These are phyloP conservation scores for Albula goreensis DNA, from an alignment of 2,113 vertebrate genomes.

Conservation along the genomic window DNA sequence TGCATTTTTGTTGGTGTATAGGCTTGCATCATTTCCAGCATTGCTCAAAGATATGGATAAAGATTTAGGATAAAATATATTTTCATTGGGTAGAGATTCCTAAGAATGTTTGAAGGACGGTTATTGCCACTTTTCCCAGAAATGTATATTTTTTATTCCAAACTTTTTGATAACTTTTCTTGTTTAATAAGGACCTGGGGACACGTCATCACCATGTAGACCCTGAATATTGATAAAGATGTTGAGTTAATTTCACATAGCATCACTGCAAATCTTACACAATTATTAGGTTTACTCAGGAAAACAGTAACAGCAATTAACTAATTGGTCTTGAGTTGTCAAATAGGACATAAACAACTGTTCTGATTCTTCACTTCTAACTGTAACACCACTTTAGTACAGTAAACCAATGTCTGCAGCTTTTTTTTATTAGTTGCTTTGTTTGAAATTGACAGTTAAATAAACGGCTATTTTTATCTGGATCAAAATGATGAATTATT, in stretches of 20 bases:
- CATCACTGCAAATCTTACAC: too few relatives aligned
- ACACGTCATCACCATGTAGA: too few relatives aligned
- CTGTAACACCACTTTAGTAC: neutral
- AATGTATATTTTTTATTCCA: neutral
- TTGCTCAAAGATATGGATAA: too few relatives aligned
- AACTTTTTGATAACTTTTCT: neutral
- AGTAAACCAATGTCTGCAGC: neutral
- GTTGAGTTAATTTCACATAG: too few relatives aligned
- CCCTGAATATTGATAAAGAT: too few relatives aligned
- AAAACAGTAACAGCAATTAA: neutral
- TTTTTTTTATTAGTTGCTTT: neutral
- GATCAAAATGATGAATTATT: conserved; percentile 2
- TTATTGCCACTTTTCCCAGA: neutral
- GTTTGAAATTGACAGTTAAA: neutral
- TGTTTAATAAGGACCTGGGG: neutral
- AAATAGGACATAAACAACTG: neutral
- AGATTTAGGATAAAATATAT: neutral
- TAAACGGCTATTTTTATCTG: neutral
- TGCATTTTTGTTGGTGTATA: neutral
- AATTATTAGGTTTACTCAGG: too few relatives aligned
- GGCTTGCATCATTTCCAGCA: neutral
- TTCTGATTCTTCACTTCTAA: neutral
- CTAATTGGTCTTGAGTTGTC: too few relatives aligned
- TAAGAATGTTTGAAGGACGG: neutral
- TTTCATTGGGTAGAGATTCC: neutral